Base-by-base conservation (phyloP, 2,888 invertebrate species). In the Cheilosia vernalis region DNA sequence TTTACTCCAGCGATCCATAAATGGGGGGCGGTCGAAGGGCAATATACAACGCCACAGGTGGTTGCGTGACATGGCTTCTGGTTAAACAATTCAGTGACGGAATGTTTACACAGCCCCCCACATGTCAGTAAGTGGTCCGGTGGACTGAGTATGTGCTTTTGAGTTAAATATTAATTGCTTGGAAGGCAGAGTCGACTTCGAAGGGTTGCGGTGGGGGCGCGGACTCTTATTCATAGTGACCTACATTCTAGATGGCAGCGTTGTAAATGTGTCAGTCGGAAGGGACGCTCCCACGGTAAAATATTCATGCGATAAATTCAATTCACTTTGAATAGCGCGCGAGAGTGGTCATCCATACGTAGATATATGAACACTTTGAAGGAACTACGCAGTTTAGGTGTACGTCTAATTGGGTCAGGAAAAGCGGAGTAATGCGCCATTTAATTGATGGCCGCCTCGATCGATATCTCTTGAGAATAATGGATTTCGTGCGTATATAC, bases 41-140 rank as follows among this genome's bases (percentile, higher is more conserved):
- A 10, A 24, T 6, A 2, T 19, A 70, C 15, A 40, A 47, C 51
- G 74, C 84, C 42, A 84, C 84, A 84, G 74, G 84, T 80, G 80
- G 80, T 80, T 84, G 80, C 84, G 80, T 84, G 84, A 74, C 84
- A 76, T 61, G 67, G 60, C 70, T 76, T 76, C 66, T 66, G 30
- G 66, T 69, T 24, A 70, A 64, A 58, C 37, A 67, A 56, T 76
- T 70, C 64, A 66, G 69, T 70, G 66, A 66, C 56, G 40, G 30
- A 58, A 33, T 69, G 53, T 55, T 56, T 63, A 33, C 56, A 37
- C 15, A 64, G n/a, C 44, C 40, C 19, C 4, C 21, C 51, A 63
- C 17, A 42, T 51, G 9, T 58, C 19, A 44, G 40, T 49, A 13
- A 13, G 5, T 13, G 33, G 9, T 4, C 15, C 24, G 2, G 10